Base-by-base conservation (phyloP, 2,113 vertebrate genomes). In the Morphnarchus princeps region DNA sequence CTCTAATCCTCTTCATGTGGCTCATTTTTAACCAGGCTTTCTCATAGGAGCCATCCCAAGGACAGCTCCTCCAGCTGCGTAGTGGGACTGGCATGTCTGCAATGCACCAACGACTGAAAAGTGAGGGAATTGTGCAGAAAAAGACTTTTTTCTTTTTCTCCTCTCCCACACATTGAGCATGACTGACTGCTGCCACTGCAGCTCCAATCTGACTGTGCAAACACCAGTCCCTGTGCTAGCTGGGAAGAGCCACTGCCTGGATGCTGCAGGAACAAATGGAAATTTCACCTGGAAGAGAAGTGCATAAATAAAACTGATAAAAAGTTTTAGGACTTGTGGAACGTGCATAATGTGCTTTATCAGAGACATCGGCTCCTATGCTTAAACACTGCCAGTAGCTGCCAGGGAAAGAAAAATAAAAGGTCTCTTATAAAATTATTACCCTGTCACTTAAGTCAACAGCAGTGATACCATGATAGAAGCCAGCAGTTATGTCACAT, bases 371-470 rank as follows among this genome's bases (percentile, higher is more conserved):
- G 6, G 71, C 63, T 67, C 90, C 84, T 55, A 32, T 73, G 43
- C 94, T 97, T 97, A 95, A 97, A 96, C 93, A 90, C 45, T 82
- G 61, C 43, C 74, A 73, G 87, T 79, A 85, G 81, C 94, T 96
- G 84, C 96, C 90, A 93, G 67, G 47, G 89, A 94, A 97, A 97
- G 96, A 97, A 98, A 97, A 97, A 97, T 96, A 97, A 97, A 98
- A 96, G 89, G 82, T 95, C 95, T 97, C 95, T 97, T 95, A 97
- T 97, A 96, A 98, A 98, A 98, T 98, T 97, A 98, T 98, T 97
- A 97, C 96, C 95, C 95, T 98, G 97, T 98, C 98, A 97, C 95
- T 98, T 97, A 98, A 98, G 97, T 98, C 98, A 98, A 98, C 97
- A 98, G 81, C 85, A 73, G 93, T 21, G 87, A 98, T 97, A 94